Base-by-base conservation (phyloP, 1,140 invertebrate genomes). In the Trialeurodes vaporariorum region DNA sequence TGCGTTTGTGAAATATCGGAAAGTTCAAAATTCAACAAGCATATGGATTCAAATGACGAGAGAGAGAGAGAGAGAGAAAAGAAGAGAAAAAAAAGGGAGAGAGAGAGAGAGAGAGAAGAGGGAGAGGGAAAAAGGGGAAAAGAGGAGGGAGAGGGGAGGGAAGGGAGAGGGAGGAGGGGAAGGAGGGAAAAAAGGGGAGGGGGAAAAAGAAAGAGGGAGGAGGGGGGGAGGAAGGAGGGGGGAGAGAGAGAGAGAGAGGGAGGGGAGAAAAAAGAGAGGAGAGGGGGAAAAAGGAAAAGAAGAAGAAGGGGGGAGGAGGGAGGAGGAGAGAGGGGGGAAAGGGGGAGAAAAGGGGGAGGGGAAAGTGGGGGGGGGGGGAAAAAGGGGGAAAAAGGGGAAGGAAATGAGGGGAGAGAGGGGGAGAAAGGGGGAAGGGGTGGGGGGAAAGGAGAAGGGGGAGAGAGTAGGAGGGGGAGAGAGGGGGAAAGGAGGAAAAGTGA, bases 381-480 rank as follows among this genome's bases (percentile, higher is more conserved):
- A 64, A 25, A 34, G 25, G 63, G 63, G 21, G 25, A 26, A 64
- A 21, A 25, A 26, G 25, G 25, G 25, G 25, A 25, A 64, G 63
- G 25, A 64, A 34, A 25, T 23, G 63, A 21, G 25, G 25, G n/a
- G 34, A 34, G 25, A 64, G 63, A 25, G 25, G 63, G 25, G 25
- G 63, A 25, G 21, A 34, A 21, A 64, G 25, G 63, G 25, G 25
- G n/a, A 64, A 34, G 63, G 21, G 63, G 21, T 23, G 25, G 63
- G 34, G 25, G 63, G 21, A 34, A 34, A 64, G 63, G 25, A 64
- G 63, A 25, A 24, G 25, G 63, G 25, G 63, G 63, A 64, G 25
- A 25, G 25, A 34, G 25, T 23, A 34, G 21, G 25, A 21, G 63
- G 25, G n/a, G 25, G 21, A 34, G 25, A 64, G n/a, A 64, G 63